Evolutionary conservation across 2,888 invertebrate genomes (phyloP).

Genomic region (Chymomyza caudatula): DNA sequence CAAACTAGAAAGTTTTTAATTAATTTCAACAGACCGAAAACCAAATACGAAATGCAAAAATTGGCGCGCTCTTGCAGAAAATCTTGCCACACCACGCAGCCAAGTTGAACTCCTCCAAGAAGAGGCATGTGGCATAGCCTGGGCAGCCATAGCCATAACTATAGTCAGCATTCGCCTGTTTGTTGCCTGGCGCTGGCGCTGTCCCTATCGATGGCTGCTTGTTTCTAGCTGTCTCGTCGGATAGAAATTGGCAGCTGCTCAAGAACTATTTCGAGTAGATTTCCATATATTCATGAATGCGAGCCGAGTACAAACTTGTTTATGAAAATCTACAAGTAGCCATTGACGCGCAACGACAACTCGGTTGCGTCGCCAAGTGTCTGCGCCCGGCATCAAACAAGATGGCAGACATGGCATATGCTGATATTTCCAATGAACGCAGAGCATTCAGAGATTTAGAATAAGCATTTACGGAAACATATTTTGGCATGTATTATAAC

Average conservation of each 20-base stretch:
- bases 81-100: conserved; percentile 38
- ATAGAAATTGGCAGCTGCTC: conserved; percentile 63
- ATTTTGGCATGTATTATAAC: background rate
- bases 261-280: conserved; percentile 55
- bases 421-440: conserved; percentile 33
- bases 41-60: conserved; percentile 55
- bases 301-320: conserved; percentile 21
- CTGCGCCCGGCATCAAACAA: background rate
- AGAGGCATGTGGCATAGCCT: background rate
- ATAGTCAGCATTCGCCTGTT: background rate
- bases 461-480: background rate
- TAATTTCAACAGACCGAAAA: conserved; percentile 76
- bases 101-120: conserved; percentile 10
- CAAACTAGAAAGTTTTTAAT: conserved; percentile 73
- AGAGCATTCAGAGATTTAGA: background rate
- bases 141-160: background rate
- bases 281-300: conserved; percentile 12
- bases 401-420: conserved; percentile 19
- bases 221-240: conserved; percentile 1
- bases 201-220: background rate
- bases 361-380: conserved; percentile 1
- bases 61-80: conserved; percentile 54
- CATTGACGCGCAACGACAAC: conserved; percentile 40
- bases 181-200: background rate
- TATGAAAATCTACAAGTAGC: conserved; percentile 30